A percentile compares a stretch with the other conserved stretches of the same genome.
Evolutionary conservation across 2,113 vertebrate genomes (phyloP).

Genomic region (Grammomys dolichurus): DNA sequence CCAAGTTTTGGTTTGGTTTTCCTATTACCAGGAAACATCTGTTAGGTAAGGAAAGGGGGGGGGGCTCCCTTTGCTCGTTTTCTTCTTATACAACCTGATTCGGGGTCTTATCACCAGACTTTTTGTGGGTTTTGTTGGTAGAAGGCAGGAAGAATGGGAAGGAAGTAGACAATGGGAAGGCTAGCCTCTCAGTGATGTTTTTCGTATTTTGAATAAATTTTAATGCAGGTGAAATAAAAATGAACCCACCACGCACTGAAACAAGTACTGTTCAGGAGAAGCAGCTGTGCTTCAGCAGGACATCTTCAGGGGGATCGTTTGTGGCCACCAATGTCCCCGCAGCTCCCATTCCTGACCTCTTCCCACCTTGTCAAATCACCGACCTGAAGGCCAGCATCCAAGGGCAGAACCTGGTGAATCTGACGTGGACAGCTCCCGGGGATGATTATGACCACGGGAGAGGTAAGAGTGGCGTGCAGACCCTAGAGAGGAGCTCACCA

Average conservation of each 20-base stretch:
- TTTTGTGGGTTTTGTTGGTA: background rate
- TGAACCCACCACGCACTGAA: conserved; percentile 83
- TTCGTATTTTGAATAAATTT: background rate
- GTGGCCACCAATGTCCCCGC: conserved; percentile 53
- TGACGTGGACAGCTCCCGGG: conserved; percentile 86
- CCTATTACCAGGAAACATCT: background rate
- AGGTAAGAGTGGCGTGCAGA: conserved; percentile 75
- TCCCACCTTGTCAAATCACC: conserved; percentile 86
- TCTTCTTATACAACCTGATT: background rate
- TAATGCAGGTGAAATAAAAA: conserved; percentile 80
- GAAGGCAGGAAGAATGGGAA: background rate
- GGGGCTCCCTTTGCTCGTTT: background rate
- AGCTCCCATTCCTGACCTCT: conserved; percentile 71
- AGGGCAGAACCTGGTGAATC: conserved; percentile 68
- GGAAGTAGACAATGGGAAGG: background rate
- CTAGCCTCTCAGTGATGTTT: background rate
- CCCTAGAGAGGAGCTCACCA: background rate
- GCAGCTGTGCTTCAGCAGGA: conserved; percentile 79
- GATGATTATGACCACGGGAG: conserved; percentile 83
- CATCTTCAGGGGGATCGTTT: conserved; percentile 82
- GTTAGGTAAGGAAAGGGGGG: background rate
- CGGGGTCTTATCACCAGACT: background rate
- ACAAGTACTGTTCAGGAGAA: conserved; percentile 24
- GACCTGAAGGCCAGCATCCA: conserved; percentile 82
- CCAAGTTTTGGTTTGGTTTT: too few species aligned